Percentiles rank a stretch among this genome's conserved stretches.
phyloP scores from a whole-genome alignment of 2,797 vertebrate genomes.

The Lepilemur septentrionalis region DNA sequence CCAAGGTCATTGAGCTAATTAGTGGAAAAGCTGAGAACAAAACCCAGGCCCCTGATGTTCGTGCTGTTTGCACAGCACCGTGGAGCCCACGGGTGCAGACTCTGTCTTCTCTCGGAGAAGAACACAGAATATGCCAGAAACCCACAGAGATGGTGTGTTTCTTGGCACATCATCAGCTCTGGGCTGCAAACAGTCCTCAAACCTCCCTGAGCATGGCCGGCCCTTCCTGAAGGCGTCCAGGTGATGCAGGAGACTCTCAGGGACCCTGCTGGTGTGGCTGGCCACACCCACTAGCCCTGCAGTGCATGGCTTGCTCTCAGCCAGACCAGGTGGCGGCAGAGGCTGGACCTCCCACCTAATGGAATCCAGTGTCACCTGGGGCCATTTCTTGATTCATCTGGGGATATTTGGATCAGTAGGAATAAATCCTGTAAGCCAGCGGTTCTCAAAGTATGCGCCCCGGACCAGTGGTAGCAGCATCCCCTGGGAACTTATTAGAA shows the following conservation, averaged over 20 bases:
- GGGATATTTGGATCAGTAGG: background rate
- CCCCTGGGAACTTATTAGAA: background rate
- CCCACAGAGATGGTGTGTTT: background rate
- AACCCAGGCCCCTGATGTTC: background rate
- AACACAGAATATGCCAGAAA: background rate
- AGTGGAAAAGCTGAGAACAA: background rate
- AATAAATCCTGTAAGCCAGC: background rate
- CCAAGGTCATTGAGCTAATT: background rate
- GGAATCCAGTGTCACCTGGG: background rate
- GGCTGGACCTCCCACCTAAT: background rate
- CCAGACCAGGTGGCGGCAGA: background rate
- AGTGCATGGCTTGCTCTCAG: background rate
- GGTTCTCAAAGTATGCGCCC: background rate
- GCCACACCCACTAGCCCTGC: background rate
- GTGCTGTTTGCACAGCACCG: background rate
- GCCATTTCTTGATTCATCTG: background rate
- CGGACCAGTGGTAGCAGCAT: background rate
- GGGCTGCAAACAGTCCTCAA: background rate
- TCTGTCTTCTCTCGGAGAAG: background rate
- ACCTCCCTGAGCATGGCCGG: background rate
- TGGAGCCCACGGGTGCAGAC: background rate
- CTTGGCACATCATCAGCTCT: background rate
- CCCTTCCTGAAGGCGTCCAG: background rate
- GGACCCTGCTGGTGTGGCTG: too few species aligned
- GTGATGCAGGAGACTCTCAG: background rate